Conservation (phyloP, 2,113 vertebrate species). For the Colistium nudipinnis region DNA sequence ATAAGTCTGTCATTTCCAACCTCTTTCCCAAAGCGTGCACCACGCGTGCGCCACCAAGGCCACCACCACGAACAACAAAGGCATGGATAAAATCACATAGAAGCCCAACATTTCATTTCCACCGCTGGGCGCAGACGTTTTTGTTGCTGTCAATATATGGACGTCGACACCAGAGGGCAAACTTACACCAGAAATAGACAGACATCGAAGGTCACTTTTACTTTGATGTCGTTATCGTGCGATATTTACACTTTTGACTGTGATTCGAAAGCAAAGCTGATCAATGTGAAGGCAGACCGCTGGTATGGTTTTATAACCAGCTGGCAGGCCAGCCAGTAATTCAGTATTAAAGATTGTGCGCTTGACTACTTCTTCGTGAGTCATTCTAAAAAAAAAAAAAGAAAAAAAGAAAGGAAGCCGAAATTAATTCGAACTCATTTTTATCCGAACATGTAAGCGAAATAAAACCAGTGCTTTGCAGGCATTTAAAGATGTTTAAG, state of each 20-base stretch:
- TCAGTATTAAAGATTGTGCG: slow-evolving; percentile 36
- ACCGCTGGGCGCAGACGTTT: too few relatives aligned
- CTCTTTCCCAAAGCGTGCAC: slow-evolving; percentile 13
- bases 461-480: too few relatives aligned
- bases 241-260: slow-evolving; percentile 18
- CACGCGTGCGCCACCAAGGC: slow-evolving; percentile 18
- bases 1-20: slow-evolving; percentile 25
- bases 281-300: slow-evolving; percentile 15
- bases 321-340: background rate
- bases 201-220: background rate
- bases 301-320: background rate
- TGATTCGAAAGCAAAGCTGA: slow-evolving; percentile 24
- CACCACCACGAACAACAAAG: slow-evolving; percentile 39
- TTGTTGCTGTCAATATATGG: too few relatives aligned
- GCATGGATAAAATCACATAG: background rate
- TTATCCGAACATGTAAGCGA: too few relatives aligned
- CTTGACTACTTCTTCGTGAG: too few relatives aligned
- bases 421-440: too few relatives aligned
- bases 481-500: too few relatives aligned
- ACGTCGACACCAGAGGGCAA: slow-evolving; percentile 58
- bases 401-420: too few relatives aligned
- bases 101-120: too few relatives aligned
- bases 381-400: too few relatives aligned
- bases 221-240: background rate
- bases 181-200: slow-evolving; percentile 24